phyloP scores from a whole-genome alignment of 2,113 vertebrate genomes.

The Colinus virginianus region DNA sequence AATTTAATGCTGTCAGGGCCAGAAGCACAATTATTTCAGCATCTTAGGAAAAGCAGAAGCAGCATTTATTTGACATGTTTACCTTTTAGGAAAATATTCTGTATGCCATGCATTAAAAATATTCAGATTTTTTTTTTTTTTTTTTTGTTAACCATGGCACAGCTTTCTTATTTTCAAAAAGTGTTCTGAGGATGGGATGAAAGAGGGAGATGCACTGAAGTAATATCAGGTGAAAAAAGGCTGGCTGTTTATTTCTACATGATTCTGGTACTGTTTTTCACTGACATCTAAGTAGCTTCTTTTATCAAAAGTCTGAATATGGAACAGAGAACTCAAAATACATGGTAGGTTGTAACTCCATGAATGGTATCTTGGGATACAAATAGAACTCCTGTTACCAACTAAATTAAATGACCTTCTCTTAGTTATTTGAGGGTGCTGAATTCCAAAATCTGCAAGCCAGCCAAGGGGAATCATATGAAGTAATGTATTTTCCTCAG shows the following conservation, averaged over 20 bases:
- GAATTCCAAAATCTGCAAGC: background rate
- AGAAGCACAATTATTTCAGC: background rate
- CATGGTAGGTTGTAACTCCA: background rate
- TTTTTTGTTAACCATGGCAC: rapidly evolving
- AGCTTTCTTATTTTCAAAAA: background rate
- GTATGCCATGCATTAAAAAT: background rate
- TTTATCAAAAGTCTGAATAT: background rate
- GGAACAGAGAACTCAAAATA: background rate
- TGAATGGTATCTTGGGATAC: background rate
- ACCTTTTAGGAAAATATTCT: slow-evolving; percentile 2
- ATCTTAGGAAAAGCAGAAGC: background rate
- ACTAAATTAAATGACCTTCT: background rate
- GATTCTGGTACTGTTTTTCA: background rate
- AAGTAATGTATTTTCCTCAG: background rate
- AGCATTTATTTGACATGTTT: slow-evolving; percentile 32
- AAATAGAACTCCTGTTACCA: background rate
- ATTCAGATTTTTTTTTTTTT: background rate
- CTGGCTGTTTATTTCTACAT: background rate
- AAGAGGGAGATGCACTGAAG: background rate
- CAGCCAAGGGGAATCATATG: rapidly evolving
- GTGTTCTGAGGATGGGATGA: background rate
- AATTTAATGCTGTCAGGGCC: background rate
- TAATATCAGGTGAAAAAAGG: background rate
- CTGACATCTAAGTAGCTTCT: background rate
- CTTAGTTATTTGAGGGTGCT: background rate